These are phyloP conservation scores for Glaucopsyche alexis DNA, from an alignment of 2,888 invertebrate species.

Conservation along the genomic window DNA sequence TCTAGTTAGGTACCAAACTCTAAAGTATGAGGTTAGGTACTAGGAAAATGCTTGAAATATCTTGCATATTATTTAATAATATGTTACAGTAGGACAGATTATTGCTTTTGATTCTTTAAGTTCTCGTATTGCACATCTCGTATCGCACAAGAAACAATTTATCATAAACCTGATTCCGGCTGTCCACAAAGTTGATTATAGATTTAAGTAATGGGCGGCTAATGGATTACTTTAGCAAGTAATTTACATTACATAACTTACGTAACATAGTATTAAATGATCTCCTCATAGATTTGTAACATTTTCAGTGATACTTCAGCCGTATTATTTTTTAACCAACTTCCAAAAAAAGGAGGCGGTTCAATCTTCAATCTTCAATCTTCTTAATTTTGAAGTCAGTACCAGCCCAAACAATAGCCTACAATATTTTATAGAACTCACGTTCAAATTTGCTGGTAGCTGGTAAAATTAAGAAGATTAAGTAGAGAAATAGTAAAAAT, in stretches of 20 bases:
- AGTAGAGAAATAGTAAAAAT: too few relatives aligned
- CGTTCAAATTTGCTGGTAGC: too few relatives aligned
- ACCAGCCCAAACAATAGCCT: too few relatives aligned
- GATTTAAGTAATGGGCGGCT: conserved; percentile 13
- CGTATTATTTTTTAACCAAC: conserved; percentile 11
- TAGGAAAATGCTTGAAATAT: neutral
- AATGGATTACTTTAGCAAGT: conserved; percentile 5
- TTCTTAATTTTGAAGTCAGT: too few relatives aligned
- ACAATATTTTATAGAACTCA: too few relatives aligned
- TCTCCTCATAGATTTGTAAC: neutral
- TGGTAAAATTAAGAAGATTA: too few relatives aligned
- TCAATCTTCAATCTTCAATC: too few relatives aligned
- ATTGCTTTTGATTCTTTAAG: neutral
- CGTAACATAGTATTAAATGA: conserved; percentile 27
- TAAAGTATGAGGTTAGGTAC: neutral
- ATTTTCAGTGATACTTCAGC: neutral
- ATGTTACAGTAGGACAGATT: too few relatives aligned
- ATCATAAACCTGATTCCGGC: conserved; percentile 5
- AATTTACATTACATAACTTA: conserved; percentile 21
- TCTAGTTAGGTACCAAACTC: too few relatives aligned
- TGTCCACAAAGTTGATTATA: neutral
- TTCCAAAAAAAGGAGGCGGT: too few relatives aligned
- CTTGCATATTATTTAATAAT: neutral
- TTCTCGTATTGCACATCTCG: neutral
- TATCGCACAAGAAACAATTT: conserved; percentile 10